Evolutionary conservation across 1,140 invertebrate genomes (phyloP), one percentile per base, ranked within the genome.

Genomic region (Tetramorium simillimum): DNA sequence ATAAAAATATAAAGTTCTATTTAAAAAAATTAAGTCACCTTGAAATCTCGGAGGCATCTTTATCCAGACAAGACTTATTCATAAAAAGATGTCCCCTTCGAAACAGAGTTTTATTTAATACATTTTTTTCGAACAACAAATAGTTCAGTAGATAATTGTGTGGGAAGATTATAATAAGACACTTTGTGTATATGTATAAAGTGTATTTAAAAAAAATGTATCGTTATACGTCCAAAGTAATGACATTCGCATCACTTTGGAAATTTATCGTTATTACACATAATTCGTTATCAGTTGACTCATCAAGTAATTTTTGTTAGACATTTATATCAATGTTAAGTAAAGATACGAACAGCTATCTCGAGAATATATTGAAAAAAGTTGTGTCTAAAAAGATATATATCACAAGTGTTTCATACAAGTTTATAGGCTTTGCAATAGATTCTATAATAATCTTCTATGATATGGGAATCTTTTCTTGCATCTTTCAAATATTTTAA

Each of bases 231-330:
- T 60, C 12, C 14, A 58, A 58, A 56, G 9, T 46, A 82, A 82
- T 10, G 28, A 65, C 60, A 75, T 60, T 58, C 53, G 70, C 86
- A 90, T 80, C 73, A 88, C 92, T 91, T 92, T 90, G 86, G 90
- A 77, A 77, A 93, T 88, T 91, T 88, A 88, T 86, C 80, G 89
- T 67, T 65, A 53, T 85, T 78, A 88, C 86, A 89, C 81, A 86
- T 86, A 88, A 85, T 88, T 81, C 86, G 84, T 88, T 91, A 89
- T 86, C 67, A 86, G 86, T 77, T 73, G 91, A 86, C 89, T 88
- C 86, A 82, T 92, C 70, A 91, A 89, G 77, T 86, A 77, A 90
- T 88, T 91, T 92, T 88, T 91, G 73, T 89, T 80, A 86, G 87
- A 75, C 67, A 86, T 67, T 85, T 60, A 75, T 73, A 75, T 75